Evolutionary conservation across 2,797 vertebrate genomes (phyloP).

Genomic region (Enteromius argenteus): DNA sequence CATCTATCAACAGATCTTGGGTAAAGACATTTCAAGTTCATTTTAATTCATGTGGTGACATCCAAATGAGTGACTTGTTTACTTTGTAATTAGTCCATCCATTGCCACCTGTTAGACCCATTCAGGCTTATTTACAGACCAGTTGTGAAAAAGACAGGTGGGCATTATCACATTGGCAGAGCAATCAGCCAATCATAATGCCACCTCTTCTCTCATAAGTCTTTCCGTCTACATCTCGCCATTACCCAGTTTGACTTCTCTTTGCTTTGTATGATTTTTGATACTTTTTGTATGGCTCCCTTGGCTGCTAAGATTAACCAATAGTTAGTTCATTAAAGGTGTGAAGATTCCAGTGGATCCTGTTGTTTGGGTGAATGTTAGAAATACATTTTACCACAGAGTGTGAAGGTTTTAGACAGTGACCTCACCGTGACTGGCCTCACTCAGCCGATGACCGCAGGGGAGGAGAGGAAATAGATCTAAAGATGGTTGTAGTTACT

Average conservation of each 20-base stretch:
- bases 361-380: background rate
- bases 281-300: background rate
- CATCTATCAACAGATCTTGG: background rate
- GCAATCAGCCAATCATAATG: background rate
- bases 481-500: background rate
- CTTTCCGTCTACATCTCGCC: background rate
- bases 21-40: slow-evolving; percentile 14
- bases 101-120: slow-evolving; percentile 1
- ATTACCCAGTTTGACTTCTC: background rate
- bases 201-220: background rate
- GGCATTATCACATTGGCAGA: background rate
- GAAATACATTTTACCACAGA: background rate
- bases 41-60: background rate
- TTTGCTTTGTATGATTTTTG: background rate
- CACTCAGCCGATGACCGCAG: background rate
- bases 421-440: background rate
- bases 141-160: background rate
- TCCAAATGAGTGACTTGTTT: slow-evolving; percentile 28
- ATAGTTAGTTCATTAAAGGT: background rate
- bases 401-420: slow-evolving; percentile 1
- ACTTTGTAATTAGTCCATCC: slow-evolving; percentile 16
- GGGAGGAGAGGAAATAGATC: background rate
- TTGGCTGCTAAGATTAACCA: background rate
- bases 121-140: background rate
- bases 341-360: background rate